Conservation (phyloP, 2,113 vertebrate species). For the Suncus etruscus region DNA sequence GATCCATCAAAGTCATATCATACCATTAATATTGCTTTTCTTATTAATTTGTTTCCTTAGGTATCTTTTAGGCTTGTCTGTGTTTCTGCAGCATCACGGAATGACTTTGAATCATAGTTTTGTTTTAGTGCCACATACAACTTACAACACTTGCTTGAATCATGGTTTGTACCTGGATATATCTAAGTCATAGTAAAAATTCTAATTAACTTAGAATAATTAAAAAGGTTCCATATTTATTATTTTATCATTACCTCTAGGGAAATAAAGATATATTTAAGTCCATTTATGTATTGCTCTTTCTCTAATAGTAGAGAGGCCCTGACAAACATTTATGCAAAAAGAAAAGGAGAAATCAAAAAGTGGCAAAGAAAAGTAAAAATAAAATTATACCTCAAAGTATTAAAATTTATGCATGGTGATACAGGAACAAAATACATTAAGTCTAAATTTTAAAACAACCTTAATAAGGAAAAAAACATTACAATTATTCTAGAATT, state of each 20-base stretch:
- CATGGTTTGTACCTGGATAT: neutral
- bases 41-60: constrained; percentile 2
- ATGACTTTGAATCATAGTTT: constrained; percentile 36
- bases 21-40: neutral
- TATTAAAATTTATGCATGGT: neutral
- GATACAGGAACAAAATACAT: neutral
- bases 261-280: neutral
- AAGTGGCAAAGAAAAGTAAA: neutral
- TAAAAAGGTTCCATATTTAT: neutral
- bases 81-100: neutral
- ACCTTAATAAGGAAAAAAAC: neutral
- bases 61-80: neutral
- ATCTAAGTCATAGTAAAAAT: constrained; percentile 49
- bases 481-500: neutral
- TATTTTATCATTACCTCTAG: neutral
- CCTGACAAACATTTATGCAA: neutral
- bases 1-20: neutral
- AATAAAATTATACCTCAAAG: neutral
- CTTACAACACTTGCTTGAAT: neutral
- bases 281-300: neutral
- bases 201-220: neutral
- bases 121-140: constrained; percentile 34
- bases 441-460: neutral
- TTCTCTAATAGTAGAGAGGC: neutral
- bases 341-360: neutral